These are phyloP conservation scores for Operophtera brumata DNA, from an alignment of 2,888 invertebrate species.

Conservation along the genomic window DNA sequence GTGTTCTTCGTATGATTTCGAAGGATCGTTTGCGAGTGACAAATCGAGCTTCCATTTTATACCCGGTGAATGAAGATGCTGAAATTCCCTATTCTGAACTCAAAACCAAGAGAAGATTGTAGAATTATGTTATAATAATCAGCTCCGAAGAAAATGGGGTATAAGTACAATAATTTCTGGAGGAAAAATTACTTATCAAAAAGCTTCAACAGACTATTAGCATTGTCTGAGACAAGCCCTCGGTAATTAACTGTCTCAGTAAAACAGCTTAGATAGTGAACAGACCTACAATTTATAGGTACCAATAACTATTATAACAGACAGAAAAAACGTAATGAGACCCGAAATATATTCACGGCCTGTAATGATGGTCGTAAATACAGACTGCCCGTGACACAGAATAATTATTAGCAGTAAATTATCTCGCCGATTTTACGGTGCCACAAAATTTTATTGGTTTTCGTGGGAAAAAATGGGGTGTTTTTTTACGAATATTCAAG, in stretches of 20 bases:
- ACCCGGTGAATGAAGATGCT: not conserved
- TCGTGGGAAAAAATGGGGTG: conserved; percentile 7
- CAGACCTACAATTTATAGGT: too few species aligned
- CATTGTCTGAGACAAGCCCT: too few species aligned
- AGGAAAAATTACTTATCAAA: too few species aligned
- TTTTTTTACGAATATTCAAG: not conserved
- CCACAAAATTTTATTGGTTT: conserved; percentile 24
- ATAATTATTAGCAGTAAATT: conserved; percentile 25
- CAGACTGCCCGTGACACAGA: conserved; percentile 17
- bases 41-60: not conserved
- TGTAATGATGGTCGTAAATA: conserved; percentile 17
- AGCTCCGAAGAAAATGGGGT: too few species aligned
- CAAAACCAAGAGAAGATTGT: too few species aligned
- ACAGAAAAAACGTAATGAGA: conserved; percentile 8
- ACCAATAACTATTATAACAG: too few species aligned
- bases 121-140: too few species aligned
- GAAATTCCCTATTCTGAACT: too few species aligned
- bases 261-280: too few species aligned
- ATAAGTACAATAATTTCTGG: too few species aligned
- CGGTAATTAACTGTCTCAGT: too few species aligned
- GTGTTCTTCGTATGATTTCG: not conserved
- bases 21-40: not conserved
- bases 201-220: too few species aligned
- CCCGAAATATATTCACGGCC: conserved; percentile 12
- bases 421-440: conserved; percentile 18